These are phyloP conservation scores for Cyaniris semiargus DNA, from an alignment of 2,888 invertebrate species.

Conservation along the genomic window DNA sequence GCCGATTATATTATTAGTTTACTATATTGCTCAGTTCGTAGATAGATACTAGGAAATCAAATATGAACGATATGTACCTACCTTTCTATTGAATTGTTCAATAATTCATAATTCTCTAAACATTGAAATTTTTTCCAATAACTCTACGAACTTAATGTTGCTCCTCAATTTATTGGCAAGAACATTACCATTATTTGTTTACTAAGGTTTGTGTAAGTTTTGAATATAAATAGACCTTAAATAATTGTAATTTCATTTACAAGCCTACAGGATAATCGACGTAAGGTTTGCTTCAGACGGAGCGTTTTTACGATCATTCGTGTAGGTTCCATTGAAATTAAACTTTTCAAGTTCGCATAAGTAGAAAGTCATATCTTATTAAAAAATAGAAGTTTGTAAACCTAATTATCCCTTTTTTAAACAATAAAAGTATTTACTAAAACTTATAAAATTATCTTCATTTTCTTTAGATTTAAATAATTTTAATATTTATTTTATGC, in stretches of 20 bases:
- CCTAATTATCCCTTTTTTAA: no score
- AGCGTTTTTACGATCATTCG: not conserved
- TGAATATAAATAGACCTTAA: slow-evolving; percentile 15
- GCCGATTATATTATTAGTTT: no score
- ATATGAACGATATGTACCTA: no score
- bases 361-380: no score
- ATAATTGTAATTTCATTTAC: slow-evolving; percentile 18
- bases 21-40: not conserved
- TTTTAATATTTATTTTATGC: not conserved
- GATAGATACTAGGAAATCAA: no score
- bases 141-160: not conserved
- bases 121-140: not conserved
- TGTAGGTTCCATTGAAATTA: not conserved
- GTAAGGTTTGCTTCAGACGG: not conserved
- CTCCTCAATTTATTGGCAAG: not conserved
- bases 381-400: no score
- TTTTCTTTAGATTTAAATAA: not conserved
- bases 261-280: not conserved
- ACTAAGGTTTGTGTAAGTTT: not conserved
- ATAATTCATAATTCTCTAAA: no score
- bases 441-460: not conserved
- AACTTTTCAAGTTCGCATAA: not conserved
- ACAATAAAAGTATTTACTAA: not conserved
- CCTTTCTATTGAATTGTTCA: no score
- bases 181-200: slow-evolving; percentile 14